These are phyloP conservation scores for Aricia agestis DNA, from an alignment of 1,140 invertebrate species.

Conservation along the genomic window DNA sequence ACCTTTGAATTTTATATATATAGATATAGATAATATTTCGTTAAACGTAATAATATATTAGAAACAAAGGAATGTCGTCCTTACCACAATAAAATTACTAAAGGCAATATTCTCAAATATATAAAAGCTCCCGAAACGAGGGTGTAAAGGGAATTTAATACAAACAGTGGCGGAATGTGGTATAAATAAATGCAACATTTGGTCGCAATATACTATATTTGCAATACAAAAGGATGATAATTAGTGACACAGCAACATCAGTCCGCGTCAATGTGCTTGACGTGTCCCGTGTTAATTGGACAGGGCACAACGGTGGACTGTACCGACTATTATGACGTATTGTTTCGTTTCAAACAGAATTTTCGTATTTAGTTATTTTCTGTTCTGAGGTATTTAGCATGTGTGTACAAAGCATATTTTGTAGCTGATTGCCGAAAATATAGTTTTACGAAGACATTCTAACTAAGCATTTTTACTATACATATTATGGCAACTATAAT, in stretches of 20 bases:
- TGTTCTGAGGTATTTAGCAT: too few relatives aligned
- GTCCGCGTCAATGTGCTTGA: slow-evolving; percentile 58
- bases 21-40: too few relatives aligned
- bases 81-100: slow-evolving; percentile 22
- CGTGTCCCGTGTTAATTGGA: slow-evolving; percentile 71
- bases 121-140: not conserved
- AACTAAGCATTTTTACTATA: too few relatives aligned
- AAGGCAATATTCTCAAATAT: not conserved
- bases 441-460: too few relatives aligned
- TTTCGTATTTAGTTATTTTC: too few relatives aligned
- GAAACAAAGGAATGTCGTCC: not conserved
- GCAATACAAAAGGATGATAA: slow-evolving; percentile 52
- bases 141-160: slow-evolving; percentile 3
- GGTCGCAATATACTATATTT: slow-evolving; percentile 37
- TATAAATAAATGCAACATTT: slow-evolving; percentile 15
- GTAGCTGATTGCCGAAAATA: too few relatives aligned
- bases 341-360: slow-evolving; percentile 55
- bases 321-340: slow-evolving; percentile 64
- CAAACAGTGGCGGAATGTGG: not conserved
- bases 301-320: slow-evolving; percentile 57
- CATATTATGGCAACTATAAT: too few relatives aligned
- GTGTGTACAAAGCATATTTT: too few relatives aligned
- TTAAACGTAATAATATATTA: too few relatives aligned
- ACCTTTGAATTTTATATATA: too few relatives aligned
- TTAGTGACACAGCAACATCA: slow-evolving; percentile 59